phyloP scores from a whole-genome alignment of 2,888 invertebrate genomes.

The Mimumesa dahlbomi region DNA sequence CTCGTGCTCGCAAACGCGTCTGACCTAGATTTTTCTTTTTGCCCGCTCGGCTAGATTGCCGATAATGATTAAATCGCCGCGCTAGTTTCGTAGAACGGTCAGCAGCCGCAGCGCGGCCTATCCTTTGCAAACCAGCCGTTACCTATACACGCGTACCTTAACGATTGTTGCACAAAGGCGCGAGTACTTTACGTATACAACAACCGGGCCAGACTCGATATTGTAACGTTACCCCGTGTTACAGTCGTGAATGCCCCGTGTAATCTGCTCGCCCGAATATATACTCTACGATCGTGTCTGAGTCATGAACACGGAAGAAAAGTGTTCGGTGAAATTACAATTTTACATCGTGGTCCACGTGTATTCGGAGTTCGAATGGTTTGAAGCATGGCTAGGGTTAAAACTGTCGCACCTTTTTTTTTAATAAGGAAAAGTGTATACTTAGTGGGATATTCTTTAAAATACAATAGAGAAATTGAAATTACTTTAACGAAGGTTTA shows the following conservation, averaged over 20 bases:
- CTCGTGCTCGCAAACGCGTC: conserved; percentile 18
- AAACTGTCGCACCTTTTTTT: no score
- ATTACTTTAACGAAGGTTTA: no score
- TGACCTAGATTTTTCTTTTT: conserved; percentile 72
- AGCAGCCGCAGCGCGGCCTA: conserved; percentile 37
- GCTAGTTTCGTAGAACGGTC: conserved; percentile 64
- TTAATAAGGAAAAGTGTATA: no score
- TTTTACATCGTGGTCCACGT: conserved; percentile 6
- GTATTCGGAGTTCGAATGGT: no score
- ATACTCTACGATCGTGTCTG: conserved; percentile 33
- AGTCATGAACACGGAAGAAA: conserved; percentile 24
- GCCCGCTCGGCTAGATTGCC: conserved; percentile 68
- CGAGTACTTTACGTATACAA: conserved; percentile 9
- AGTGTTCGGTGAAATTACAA: conserved; percentile 9
- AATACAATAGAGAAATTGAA: no score
- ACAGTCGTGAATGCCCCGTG: conserved; percentile 1
- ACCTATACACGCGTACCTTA: conserved; percentile 26
- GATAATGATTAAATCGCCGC: conserved; percentile 72
- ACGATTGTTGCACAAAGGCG: conserved; percentile 30
- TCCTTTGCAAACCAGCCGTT: conserved; percentile 44
- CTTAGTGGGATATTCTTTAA: no score
- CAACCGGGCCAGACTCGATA: no score
- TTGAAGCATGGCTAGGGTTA: no score
- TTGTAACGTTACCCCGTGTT: neutral
- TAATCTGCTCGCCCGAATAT: conserved; percentile 18